Base-by-base conservation (phyloP, 92 coral and sea anemone genomes). In the Zoanthus sociatus region DNA sequence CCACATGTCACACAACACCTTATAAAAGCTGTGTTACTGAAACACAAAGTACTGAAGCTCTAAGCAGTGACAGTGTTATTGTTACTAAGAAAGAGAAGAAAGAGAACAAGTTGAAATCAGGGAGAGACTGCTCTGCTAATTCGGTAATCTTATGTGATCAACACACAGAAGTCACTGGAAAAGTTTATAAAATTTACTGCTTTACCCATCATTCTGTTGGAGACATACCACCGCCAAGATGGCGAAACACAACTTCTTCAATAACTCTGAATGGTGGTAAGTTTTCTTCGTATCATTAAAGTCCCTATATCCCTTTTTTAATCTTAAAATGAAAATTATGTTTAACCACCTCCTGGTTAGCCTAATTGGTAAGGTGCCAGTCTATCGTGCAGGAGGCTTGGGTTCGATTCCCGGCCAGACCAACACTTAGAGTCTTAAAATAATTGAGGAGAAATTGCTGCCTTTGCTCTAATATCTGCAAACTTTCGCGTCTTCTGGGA, bases 231-330 rank as follows among this genome's bases (percentile, higher is more conserved):
- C 60, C 84, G 37, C 94, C 93, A 60, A 93, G 98, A 77, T 94
- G 98, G 98, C 92, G 98, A 6, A 95, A 94, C 83, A 93, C 90
- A 46, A 87, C 98, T 8, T 91, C 98, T 15, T 78, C 70, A 72
- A 16, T 84, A 32, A 55, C 51, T 14, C 30, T 53, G 1, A 45
- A 64, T 14, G 69, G 86, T 78, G 92, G 94, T 91, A 45, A 61
- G 85, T 3, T 0, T 63, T 42, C 30, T 21, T 78, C 37, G 42
- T 37, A 37, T n/a, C 60, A 46, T 18, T 15, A 16, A 50, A n/a
- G 30, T 13, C 7, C 8, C 63, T 26, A 26, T 26, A 26, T 26
- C 26, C 26, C 26, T 26, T 26, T 26, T 26, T 26, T 26, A 26
- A 26, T 26, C 26, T 26, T 26, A 26, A 26, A 26, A 26, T 26